A percentile compares a stretch with the other conserved stretches of the same genome.
phyloP scores from a whole-genome alignment of 2,113 vertebrate species.

The Penelope pileata region DNA sequence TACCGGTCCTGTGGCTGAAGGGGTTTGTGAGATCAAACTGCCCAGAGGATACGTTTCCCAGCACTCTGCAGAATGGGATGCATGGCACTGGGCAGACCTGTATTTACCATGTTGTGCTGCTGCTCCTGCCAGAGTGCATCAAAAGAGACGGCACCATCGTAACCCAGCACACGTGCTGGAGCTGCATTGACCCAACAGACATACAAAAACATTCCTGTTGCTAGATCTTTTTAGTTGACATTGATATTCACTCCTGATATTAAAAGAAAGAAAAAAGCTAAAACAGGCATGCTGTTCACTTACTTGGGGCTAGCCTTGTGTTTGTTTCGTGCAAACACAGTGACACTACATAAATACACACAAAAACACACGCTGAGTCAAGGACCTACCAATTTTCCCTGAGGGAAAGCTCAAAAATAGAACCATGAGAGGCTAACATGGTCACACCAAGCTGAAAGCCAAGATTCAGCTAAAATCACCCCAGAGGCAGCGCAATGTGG shows the following conservation, averaged over 20 bases:
- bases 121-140: not conserved
- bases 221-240: not conserved
- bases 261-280: not conserved
- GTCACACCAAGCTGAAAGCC: not conserved
- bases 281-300: not conserved
- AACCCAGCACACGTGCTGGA: not conserved
- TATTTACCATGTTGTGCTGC: rapidly evolving
- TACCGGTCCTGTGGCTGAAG: not conserved
- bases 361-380: not conserved
- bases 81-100: rapidly evolving
- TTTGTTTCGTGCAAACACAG: not conserved
- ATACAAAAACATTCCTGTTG: not conserved
- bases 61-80: not conserved
- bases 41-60: not conserved
- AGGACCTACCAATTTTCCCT: not conserved
- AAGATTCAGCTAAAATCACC: not conserved
- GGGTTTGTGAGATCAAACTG: not conserved
- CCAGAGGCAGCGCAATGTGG: not conserved
- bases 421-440: not conserved
- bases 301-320: not conserved
- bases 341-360: not conserved
- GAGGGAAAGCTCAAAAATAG: not conserved
- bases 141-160: not conserved
- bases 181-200: not conserved
- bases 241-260: not conserved